phyloP scores from a whole-genome alignment of 2,113 vertebrate species.

The Panthera tigris region DNA sequence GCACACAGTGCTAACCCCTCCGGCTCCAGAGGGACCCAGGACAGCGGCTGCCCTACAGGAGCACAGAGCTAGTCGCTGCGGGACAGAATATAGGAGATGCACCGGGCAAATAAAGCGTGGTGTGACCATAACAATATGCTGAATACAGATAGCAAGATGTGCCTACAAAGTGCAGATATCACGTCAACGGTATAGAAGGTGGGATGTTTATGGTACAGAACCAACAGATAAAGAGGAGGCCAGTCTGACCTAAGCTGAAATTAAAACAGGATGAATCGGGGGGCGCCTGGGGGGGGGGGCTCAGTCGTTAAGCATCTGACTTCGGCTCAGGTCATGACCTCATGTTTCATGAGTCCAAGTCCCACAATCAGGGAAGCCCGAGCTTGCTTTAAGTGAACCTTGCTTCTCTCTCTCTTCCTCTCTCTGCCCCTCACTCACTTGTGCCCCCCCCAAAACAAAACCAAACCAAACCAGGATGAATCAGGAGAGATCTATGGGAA shows the following conservation, averaged over 20 bases:
- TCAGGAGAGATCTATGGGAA: neutral
- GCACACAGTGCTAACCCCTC: neutral
- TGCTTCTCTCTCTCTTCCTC: too few relatives aligned
- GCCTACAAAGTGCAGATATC: neutral
- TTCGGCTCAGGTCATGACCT: too few relatives aligned
- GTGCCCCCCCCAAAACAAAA: too few relatives aligned
- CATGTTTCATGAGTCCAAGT: too few relatives aligned
- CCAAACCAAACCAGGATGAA: too few relatives aligned
- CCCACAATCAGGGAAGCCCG: too few relatives aligned
- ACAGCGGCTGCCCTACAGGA: neutral
- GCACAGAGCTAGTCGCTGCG: too few relatives aligned
- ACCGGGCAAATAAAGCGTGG: neutral
- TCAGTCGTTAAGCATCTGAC: too few relatives aligned
- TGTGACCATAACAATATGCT: neutral
- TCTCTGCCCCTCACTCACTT: too few relatives aligned
- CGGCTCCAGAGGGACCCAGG: neutral
- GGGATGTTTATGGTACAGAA: neutral
- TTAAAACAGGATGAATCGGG: neutral
- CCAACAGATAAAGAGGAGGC: neutral
- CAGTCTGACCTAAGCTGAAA: neutral
- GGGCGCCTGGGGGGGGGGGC: too few relatives aligned
- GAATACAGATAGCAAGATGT: neutral
- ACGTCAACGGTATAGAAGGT: accelerated
- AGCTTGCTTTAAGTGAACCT: too few relatives aligned
- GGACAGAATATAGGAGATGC: neutral